Evolutionary conservation across 2,888 invertebrate species (phyloP).

Genomic region (Drosophila fungiperda): DNA sequence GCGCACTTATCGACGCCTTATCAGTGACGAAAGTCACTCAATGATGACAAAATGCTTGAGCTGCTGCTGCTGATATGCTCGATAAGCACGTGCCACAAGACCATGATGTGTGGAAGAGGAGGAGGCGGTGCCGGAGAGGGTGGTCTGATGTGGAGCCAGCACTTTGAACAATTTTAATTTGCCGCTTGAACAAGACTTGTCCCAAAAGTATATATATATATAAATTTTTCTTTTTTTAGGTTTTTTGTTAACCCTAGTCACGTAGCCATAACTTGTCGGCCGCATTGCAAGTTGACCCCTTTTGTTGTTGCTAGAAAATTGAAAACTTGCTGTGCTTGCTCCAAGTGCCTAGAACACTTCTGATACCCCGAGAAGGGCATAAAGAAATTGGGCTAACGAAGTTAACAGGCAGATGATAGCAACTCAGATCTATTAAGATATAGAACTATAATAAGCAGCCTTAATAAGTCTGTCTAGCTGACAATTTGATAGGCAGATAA

Average conservation of each 20-base stretch:
- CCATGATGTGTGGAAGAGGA: constrained; percentile 17
- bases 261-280: constrained; percentile 61
- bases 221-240: constrained; percentile 22
- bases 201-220: constrained; percentile 37
- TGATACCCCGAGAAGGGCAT: neutral
- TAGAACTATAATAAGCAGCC: too few relatives aligned
- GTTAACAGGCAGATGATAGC: constrained; percentile 1
- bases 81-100: constrained; percentile 78
- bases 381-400: neutral
- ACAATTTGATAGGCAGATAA: too few relatives aligned
- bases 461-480: too few relatives aligned
- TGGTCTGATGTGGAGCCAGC: neutral
- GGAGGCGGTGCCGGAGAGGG: neutral
- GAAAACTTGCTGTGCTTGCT: constrained; percentile 53
- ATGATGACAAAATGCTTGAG: constrained; percentile 67
- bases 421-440: neutral
- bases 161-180: constrained; percentile 70
- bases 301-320: constrained; percentile 60
- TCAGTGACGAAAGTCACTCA: constrained; percentile 39
- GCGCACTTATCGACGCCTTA: constrained; percentile 47
- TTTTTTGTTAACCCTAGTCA: constrained; percentile 44
- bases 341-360: constrained; percentile 41
- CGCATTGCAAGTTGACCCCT: constrained; percentile 27
- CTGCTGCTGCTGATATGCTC: constrained; percentile 63
- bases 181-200: constrained; percentile 59